Conservation (phyloP, 2,888 invertebrate genomes). For the Sphecodes monilicornis region DNA sequence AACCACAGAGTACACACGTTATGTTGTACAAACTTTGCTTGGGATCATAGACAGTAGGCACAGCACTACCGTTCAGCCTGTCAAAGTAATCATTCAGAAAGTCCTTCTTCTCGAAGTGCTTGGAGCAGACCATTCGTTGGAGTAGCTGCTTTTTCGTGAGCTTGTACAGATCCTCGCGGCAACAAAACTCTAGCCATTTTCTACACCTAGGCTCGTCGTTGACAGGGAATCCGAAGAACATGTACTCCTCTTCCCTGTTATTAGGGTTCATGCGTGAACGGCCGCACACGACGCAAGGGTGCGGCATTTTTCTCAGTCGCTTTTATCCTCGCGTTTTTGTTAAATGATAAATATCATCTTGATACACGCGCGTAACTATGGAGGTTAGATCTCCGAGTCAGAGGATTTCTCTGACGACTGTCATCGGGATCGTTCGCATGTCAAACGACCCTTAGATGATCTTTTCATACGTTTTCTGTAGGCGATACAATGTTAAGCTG, state of each 20-base stretch:
- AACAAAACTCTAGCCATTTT: constrained; percentile 82
- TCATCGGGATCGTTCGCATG: background rate
- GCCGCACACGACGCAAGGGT: constrained; percentile 83
- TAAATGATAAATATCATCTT: constrained; percentile 59
- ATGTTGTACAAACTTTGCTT: constrained; percentile 83
- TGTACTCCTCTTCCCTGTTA: constrained; percentile 82
- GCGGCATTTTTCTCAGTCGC: constrained; percentile 78
- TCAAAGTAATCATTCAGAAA: constrained; percentile 82
- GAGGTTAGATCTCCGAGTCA: constrained; percentile 34
- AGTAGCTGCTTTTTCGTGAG: constrained; percentile 82
- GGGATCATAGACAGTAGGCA: constrained; percentile 82
- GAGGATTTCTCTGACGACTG: background rate
- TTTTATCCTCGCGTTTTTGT: constrained; percentile 38
- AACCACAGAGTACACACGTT: constrained; percentile 80
- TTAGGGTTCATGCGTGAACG: constrained; percentile 83
- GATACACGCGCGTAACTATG: background rate
- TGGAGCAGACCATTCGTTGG: constrained; percentile 83
- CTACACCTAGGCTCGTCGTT: constrained; percentile 81
- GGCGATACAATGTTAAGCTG: constrained; percentile 16
- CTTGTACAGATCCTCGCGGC: constrained; percentile 82
- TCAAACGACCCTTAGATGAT: constrained; percentile 43
- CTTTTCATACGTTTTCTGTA: constrained; percentile 43
- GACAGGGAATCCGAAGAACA: constrained; percentile 83
- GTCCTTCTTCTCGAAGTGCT: constrained; percentile 79
- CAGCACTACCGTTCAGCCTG: constrained; percentile 78